Percentiles rank a stretch among this genome's conserved stretches.
phyloP scores from a whole-genome alignment of 2,888 invertebrate genomes.

The Panorpa germanica region DNA sequence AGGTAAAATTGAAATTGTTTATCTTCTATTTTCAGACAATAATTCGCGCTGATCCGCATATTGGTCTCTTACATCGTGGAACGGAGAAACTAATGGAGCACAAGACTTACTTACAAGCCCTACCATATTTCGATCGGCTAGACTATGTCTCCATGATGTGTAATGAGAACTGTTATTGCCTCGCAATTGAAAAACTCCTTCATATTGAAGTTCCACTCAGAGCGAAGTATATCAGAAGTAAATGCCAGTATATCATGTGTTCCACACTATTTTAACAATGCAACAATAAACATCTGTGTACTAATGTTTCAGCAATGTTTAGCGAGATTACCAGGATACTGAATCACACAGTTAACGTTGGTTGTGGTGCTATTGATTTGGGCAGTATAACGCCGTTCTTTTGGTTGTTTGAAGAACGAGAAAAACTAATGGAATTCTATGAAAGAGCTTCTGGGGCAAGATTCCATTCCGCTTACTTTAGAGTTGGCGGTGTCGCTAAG shows the following conservation, averaged over 20 bases:
- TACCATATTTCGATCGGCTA: slow-evolving; percentile 74
- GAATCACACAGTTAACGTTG: slow-evolving; percentile 62
- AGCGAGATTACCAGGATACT: slow-evolving; percentile 57
- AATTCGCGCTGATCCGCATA: slow-evolving; percentile 61
- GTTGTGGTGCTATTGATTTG: slow-evolving; percentile 58
- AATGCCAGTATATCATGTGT: slow-evolving; percentile 11
- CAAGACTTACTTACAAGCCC: slow-evolving; percentile 67
- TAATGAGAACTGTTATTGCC: slow-evolving; percentile 57
- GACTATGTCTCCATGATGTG: slow-evolving; percentile 75
- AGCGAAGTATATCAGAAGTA: slow-evolving; percentile 61
- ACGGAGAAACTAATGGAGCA: slow-evolving; percentile 82
- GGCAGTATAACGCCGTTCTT: slow-evolving; percentile 82
- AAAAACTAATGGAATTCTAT: slow-evolving; percentile 70
- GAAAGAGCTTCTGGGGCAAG: slow-evolving; percentile 70
- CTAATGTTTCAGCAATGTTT: too few relatives aligned
- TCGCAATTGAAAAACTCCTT: slow-evolving; percentile 69
- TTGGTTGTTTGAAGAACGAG: slow-evolving; percentile 80
- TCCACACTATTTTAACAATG: not conserved
- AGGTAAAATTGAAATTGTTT: slow-evolving; percentile 1
- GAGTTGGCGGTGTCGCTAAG: slow-evolving; percentile 69
- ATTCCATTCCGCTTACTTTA: slow-evolving; percentile 64
- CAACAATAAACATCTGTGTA: slow-evolving; percentile 18
- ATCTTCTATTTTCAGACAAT: slow-evolving; percentile 41
- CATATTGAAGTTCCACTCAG: slow-evolving; percentile 57
- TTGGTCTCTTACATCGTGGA: slow-evolving; percentile 72